Base-by-base conservation (phyloP, 2,888 invertebrate genomes). In the Ormia ochracea region DNA sequence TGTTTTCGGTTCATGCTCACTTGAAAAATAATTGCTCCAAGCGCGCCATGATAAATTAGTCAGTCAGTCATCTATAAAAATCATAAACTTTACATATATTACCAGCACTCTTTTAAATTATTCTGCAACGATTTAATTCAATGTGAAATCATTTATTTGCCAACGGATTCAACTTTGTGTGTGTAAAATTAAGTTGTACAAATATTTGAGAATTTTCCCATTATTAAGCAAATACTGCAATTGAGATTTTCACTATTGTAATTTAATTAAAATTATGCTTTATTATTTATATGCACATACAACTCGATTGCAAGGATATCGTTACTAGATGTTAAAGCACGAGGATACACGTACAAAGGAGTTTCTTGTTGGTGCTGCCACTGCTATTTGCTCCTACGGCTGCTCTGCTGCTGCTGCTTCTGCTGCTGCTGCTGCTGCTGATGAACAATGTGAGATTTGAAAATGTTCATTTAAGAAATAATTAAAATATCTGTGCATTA, bases 191-290 rank as follows among this genome's bases (percentile, higher is more conserved):
- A 68, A 68, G 48, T 58, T 58, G 33, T 3, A 58, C 48, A 69
- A 69, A 52, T 31, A 72, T 43, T 73, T 73, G 19, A 73, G 54
- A 36, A 63, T 28, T 19, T 73, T 63, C 45, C 45, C 63, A 73
- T 65, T 45, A 45, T 65, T 73, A 65, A 63, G 17, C 38, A 73
- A 65, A 73, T 56, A 73, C 45, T 73, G 45, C 26, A 38, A 73
- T 72, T 52, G 52, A 72, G 61, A 63, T 48, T 65, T 72, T 21
- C 23, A 45, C 56, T 48, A 48, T 45, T 36, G 63, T 65, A 73
- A 73, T 73, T 73, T 65, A 73, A 73, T 73, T 73, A 73, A 73
- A 73, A 19, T 73, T 65, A 54, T 72, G 52, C 52, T 63, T 73
- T 73, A 36, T 65, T 56, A 65, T 73, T 65, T n/a, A 65, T n/a